Percentiles rank a stretch among this genome's conserved stretches.
Conservation (phyloP, 37 sponge, comb jelly and placozoan genomes). For the Lycopodina hypogea region DNA sequence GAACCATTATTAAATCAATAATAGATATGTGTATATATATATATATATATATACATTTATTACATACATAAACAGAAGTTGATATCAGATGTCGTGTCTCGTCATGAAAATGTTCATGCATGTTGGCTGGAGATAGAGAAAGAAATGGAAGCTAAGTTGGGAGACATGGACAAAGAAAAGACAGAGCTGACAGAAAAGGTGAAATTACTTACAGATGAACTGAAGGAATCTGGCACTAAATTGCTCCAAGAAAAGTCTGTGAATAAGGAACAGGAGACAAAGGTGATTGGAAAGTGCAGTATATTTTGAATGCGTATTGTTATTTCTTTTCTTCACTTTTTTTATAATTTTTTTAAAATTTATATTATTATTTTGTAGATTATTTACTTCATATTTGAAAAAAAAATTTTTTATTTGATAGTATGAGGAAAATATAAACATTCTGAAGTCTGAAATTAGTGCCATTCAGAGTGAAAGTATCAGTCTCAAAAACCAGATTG, state of each 20-base stretch:
- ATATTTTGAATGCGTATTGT: neutral
- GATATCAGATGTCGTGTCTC: constrained; percentile 14
- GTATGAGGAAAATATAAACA: neutral
- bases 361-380: constrained; percentile 2
- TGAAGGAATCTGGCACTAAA: neutral
- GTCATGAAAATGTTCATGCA: neutral
- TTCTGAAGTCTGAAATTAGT: neutral
- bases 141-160: neutral
- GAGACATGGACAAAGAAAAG: constrained; percentile 12
- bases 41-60: too few species aligned
- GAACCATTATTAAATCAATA: too few species aligned
- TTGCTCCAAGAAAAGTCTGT: neutral
- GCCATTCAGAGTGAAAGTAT: neutral
- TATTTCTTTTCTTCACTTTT: neutral
- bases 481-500: constrained; percentile 1
- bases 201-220: neutral
- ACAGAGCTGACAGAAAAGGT: neutral
- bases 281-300: neutral
- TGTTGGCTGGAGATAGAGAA: constrained; percentile 16
- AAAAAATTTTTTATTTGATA: constrained; percentile 4
- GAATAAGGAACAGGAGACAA: neutral
- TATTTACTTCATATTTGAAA: neutral
- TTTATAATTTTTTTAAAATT: neutral
- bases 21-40: too few species aligned
- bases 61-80: too few species aligned